These are phyloP conservation scores for Theretra japonica DNA, from an alignment of 2,888 invertebrate species.

Conservation along the genomic window DNA sequence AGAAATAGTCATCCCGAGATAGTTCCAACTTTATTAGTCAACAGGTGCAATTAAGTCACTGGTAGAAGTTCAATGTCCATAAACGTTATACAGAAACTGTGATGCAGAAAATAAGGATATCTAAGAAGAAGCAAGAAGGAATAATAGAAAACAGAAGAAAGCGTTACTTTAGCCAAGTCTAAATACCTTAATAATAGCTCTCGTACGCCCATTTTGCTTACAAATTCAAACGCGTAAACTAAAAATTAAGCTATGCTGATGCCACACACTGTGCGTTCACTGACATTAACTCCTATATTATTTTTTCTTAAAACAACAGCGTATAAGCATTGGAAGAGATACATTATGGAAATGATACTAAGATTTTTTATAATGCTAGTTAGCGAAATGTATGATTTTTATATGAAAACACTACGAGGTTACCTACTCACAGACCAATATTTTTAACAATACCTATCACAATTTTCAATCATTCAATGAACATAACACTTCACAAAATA, in stretches of 20 bases:
- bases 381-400: no score
- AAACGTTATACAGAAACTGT: no score
- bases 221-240: neutral
- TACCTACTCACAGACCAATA: no score
- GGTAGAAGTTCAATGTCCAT: no score
- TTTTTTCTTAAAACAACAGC: neutral
- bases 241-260: constrained; percentile 1
- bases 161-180: neutral
- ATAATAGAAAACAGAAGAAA: neutral
- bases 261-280: constrained; percentile 15
- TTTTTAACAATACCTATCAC: no score
- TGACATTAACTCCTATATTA: neutral
- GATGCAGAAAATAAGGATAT: neutral
- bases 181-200: neutral
- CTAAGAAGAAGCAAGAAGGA: neutral
- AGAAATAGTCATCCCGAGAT: no score
- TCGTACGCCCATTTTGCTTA: neutral
- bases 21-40: no score
- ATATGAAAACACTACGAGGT: no score
- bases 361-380: no score
- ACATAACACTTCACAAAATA: no score
- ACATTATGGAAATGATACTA: neutral
- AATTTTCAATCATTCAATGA: no score
- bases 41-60: no score
- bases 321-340: neutral